Evolutionary conservation across 2,113 vertebrate species (phyloP), one percentile per base, ranked within the genome.

Genomic region (Silurus asotus): DNA sequence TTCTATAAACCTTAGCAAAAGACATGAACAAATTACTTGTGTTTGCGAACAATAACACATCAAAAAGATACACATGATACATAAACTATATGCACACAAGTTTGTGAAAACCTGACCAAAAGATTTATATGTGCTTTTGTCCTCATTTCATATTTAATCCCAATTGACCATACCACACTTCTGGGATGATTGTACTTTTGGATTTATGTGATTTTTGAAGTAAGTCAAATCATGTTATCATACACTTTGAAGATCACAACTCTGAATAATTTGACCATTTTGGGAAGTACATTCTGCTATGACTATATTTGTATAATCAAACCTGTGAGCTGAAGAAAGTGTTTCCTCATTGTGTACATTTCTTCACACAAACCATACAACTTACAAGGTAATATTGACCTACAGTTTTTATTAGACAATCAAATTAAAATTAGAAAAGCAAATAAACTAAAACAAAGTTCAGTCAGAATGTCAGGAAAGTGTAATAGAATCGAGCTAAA

Each of bases 321-420:
- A 79, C n/a, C 76, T 15, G 76, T 56, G 75, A 78, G 58, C 7
- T 79, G 56, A 25, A 59, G n/a, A 45, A 80, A 79, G n/a, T 37
- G 76, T 61, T 61, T 80, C 78, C 19, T 48, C 5, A 8, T 77
- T 25, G 74, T 77, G 72, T 48, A 75, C 72, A 70, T 20, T 2
- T 74, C 70, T 48, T 49, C 70, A 48, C n/a, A 25, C 10, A 65
- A 45, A 70, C 20, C 3, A 70, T 37, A 70, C 7, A 70, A 72
- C 3, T 0, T 48, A 48, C 1, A 19, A 20, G 19, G 15, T n/a
- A 28, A 78, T 58, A 78, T 37, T 1, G 37, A 9, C 53, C 23
- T 7, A 45, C 1, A 49, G 2, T 51, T 23, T 75, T 75, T 20
- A 13, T 51, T 51, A 51, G 48, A 78, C 76, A 58, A 28, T 28